phyloP scores from a whole-genome alignment of 2,797 vertebrate genomes.

The Eremophila alpestris region DNA sequence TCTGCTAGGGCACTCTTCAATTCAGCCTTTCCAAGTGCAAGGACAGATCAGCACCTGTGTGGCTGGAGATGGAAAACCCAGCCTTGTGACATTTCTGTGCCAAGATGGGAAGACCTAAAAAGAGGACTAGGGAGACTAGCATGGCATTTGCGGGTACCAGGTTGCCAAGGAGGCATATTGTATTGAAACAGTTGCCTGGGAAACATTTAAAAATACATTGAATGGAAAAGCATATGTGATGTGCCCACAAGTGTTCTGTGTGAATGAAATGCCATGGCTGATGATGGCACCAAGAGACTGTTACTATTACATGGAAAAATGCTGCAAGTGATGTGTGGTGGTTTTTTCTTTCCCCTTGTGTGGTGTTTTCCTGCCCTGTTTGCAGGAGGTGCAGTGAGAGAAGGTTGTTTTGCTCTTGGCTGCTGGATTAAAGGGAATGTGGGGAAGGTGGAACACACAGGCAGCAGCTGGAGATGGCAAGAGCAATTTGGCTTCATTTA shows the following conservation, averaged over 20 bases:
- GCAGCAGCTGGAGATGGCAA: background rate
- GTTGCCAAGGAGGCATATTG: conserved; percentile 70
- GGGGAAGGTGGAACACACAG: background rate
- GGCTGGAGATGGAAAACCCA: background rate
- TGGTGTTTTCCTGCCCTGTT: background rate
- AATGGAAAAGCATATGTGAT: conserved; percentile 52
- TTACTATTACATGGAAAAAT: conserved; percentile 60
- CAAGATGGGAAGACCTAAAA: conserved; percentile 18
- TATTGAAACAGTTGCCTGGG: conserved; percentile 70
- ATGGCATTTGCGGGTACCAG: conserved; percentile 46
- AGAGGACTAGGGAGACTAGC: conserved; percentile 43
- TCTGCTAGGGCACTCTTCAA: background rate
- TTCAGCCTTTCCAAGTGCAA: background rate
- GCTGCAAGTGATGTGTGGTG: background rate
- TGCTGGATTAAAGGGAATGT: background rate
- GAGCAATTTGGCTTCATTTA: conserved; percentile 6
- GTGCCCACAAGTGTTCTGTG: conserved; percentile 54
- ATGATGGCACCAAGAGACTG: conserved; percentile 61
- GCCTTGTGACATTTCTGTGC: conserved; percentile 14
- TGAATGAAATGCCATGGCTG: conserved; percentile 52
- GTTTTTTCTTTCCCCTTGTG: background rate
- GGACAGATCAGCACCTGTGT: background rate
- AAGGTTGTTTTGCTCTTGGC: background rate
- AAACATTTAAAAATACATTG: conserved; percentile 61
- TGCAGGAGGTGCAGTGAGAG: background rate